These are phyloP conservation scores for Cynopterus sphinx DNA, from an alignment of 2,797 vertebrate species.

Conservation along the genomic window DNA sequence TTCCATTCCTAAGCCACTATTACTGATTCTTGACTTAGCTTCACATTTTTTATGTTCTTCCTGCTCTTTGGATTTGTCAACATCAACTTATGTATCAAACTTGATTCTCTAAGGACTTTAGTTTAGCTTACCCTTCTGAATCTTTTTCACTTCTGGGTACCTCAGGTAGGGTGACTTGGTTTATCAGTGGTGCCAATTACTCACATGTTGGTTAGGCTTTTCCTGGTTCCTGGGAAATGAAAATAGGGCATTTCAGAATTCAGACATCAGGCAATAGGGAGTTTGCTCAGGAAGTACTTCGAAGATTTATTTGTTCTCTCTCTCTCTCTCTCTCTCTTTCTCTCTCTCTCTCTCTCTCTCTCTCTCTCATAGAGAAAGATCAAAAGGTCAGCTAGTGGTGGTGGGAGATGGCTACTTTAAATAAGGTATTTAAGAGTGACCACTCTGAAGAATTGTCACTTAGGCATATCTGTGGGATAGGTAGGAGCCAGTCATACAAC, in stretches of 20 bases:
- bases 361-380: not conserved
- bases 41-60: not conserved
- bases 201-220: not conserved
- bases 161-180: not conserved
- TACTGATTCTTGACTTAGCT: not conserved
- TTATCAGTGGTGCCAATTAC: not conserved
- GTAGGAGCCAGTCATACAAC: not conserved
- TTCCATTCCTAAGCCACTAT: not conserved
- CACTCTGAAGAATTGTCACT: not conserved
- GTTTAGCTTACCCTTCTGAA: not conserved
- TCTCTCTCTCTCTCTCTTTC: too few species aligned
- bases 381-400: not conserved
- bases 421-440: not conserved
- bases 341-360: too few species aligned
- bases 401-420: not conserved
- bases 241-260: conserved; percentile 36
- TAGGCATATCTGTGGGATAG: not conserved
- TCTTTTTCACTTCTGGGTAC: not conserved
- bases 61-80: not conserved
- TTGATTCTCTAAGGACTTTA: not conserved
- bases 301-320: not conserved
- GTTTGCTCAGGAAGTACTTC: not conserved
- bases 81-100: not conserved
- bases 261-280: not conserved
- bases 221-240: not conserved